phyloP scores from a whole-genome alignment of 2,888 invertebrate genomes.

The Capitulum mitella region DNA sequence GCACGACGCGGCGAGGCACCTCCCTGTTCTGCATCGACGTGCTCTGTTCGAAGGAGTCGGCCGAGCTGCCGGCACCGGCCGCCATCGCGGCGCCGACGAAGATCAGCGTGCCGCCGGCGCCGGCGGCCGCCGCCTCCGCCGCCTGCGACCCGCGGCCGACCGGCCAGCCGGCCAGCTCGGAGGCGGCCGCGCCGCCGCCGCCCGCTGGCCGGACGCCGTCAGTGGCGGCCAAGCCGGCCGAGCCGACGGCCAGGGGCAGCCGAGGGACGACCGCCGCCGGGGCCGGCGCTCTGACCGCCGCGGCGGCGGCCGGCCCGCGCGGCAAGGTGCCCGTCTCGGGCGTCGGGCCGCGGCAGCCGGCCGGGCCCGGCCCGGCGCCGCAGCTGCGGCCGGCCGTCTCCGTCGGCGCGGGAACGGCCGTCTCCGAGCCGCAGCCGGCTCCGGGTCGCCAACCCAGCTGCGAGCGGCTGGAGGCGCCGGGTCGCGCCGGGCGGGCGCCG shows the following conservation, averaged over 20 bases:
- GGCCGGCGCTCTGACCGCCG: background rate
- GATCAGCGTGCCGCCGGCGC: background rate
- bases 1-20: background rate
- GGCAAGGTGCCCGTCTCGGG: background rate
- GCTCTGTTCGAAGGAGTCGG: background rate
- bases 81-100: background rate
- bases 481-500: background rate
- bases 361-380: too few species aligned
- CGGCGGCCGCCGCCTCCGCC: too few species aligned
- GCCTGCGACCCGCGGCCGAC: too few species aligned
- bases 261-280: too few species aligned
- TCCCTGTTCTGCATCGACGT: slow-evolving; percentile 12
- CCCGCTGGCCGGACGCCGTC: too few species aligned
- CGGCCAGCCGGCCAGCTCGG: too few species aligned
- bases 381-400: background rate
- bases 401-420: background rate
- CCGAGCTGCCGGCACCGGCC: background rate
- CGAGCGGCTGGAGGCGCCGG: background rate
- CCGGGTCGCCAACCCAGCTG: background rate
- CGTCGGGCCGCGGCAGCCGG: background rate
- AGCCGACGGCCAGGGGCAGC: too few species aligned
- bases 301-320: background rate
- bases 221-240: too few species aligned
- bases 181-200: too few species aligned
- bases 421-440: background rate